Percentiles rank a stretch among this genome's conserved stretches.
Conservation (phyloP, 2,888 invertebrate genomes). For the Drosophila yooni region DNA sequence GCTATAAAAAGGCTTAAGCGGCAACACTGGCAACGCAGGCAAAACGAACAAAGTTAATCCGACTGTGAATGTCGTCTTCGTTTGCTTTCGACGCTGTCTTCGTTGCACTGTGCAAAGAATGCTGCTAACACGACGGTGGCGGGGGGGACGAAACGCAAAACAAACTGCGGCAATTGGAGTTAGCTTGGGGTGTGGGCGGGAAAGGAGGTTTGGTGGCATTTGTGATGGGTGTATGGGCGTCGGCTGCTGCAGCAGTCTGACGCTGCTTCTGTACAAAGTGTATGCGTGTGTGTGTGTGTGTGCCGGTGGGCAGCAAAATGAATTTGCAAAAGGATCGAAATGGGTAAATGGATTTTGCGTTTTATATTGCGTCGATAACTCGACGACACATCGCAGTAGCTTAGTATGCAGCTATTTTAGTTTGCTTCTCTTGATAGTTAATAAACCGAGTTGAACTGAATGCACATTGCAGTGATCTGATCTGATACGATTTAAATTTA, state of each 20-base stretch:
- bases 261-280: constrained; percentile 2
- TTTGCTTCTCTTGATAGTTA: neutral
- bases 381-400: constrained; percentile 1
- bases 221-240: constrained; percentile 29
- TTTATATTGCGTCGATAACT: constrained; percentile 10
- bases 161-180: constrained; percentile 31
- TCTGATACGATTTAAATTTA: neutral
- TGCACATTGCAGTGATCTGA: neutral
- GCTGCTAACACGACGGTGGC: constrained; percentile 20
- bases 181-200: neutral
- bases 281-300: constrained; percentile 14
- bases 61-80: constrained; percentile 20
- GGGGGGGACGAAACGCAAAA: constrained; percentile 1
- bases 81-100: constrained; percentile 30
- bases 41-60: constrained; percentile 34
- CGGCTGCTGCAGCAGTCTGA: constrained; percentile 40
- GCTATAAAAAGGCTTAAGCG: constrained; percentile 3
- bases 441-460: neutral
- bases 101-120: constrained; percentile 62
- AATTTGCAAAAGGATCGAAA: constrained; percentile 19
- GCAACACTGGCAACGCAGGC: constrained; percentile 5
- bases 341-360: constrained; percentile 8
- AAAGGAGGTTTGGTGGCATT: neutral
- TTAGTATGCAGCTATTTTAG: neutral
- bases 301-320: constrained; percentile 23